Base-by-base conservation (phyloP, 1,140 invertebrate species). In the Drosophila pandora region DNA sequence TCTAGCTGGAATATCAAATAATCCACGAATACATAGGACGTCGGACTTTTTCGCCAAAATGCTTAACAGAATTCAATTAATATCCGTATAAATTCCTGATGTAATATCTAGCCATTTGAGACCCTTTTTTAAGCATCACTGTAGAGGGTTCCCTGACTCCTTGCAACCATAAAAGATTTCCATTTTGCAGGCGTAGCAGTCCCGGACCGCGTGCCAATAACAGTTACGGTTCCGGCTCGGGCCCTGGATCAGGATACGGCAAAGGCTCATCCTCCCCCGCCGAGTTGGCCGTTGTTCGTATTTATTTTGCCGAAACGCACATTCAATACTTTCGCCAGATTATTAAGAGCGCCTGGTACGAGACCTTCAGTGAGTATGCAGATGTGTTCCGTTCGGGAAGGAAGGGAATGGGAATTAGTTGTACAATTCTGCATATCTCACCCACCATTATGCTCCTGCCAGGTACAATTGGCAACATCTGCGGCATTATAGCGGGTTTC, bases 391-490 rank as follows among this genome's bases (percentile, higher is more conserved):
- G 39, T 52, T 47, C 6, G 25, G 25, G 25, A 6, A 28, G 32
- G 23, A 8, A 10, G 30, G 59, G 63, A 23, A 53, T 32, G 57
- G 45, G 13, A 59, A 37, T 41, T 49, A 25, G 41, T 63, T 30
- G 37, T 8, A 57, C 62, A 25, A 50, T 58, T 68, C 55, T 75
- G 71, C 72, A 55, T 59, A 54, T 54, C 25, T 56, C 53, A 25
- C 41, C 71, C 62, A 28, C 28, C 54, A 52, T 62, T 48, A 62
- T 43, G 12, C 52, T 47, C 52, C 53, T 61, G 68, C 49, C 75
- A 91, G 90, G 90, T 84, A 84, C 71, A 59, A 83, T 91, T 77
- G 90, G 90, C 69, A 91, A 81, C 79, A 90, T 91, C 74, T 91
- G 88, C 48, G 81, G 90, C 76, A 89, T 91, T 68, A 88, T 91